Percentiles rank a stretch among this genome's conserved stretches.
Conservation (phyloP, 2,797 vertebrate genomes). For the Emydoidea blandingii region DNA sequence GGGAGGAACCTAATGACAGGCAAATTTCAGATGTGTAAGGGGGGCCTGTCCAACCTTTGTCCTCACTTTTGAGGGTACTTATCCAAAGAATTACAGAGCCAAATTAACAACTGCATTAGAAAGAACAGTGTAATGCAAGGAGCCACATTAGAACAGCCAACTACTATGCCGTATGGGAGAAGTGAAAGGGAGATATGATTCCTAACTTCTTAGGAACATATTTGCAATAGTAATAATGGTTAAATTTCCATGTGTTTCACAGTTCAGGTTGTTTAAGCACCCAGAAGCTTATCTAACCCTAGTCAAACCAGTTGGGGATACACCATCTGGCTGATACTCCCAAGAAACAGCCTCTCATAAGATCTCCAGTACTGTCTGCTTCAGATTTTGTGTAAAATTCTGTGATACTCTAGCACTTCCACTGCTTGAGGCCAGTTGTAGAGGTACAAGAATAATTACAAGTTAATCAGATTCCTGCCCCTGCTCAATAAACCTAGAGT, state of each 20-base stretch:
- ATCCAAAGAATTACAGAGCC: neutral
- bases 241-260: neutral
- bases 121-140: neutral
- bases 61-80: neutral
- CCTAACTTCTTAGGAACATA: neutral
- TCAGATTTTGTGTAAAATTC: no score
- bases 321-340: neutral
- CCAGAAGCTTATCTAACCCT: neutral
- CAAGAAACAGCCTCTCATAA: neutral
- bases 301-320: neutral
- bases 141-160: no score
- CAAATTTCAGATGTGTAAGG: neutral
- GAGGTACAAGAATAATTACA: no score
- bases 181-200: neutral
- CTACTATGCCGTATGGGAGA: neutral
- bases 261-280: no score
- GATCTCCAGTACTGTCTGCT: neutral
- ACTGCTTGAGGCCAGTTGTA: no score
- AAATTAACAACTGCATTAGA: neutral
- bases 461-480: neutral
- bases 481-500: neutral
- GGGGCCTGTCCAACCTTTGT: no score
- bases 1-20: neutral
- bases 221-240: neutral
- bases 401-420: no score